Conservation (phyloP, 1,140 invertebrate species). For the Trichogramma pretiosum region DNA sequence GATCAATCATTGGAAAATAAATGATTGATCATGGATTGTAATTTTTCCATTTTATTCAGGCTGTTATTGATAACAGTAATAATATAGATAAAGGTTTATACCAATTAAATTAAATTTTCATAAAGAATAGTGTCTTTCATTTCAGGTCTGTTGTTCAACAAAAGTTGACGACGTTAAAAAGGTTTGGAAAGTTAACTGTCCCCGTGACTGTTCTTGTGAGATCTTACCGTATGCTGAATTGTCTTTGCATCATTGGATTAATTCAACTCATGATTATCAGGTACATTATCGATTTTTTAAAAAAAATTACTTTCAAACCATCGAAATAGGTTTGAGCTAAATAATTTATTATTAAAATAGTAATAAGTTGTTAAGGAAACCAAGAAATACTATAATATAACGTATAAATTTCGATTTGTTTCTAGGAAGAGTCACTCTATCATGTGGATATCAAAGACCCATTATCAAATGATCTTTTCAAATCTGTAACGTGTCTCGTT, state of each 20-base stretch:
- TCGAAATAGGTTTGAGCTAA: too few relatives aligned
- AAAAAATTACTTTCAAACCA: too few relatives aligned
- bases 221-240: slow-evolving; percentile 31
- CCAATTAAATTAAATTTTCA: too few relatives aligned
- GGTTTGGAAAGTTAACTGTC: slow-evolving; percentile 35
- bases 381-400: background rate
- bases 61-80: too few relatives aligned
- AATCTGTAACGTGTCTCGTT: slow-evolving; percentile 52
- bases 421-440: slow-evolving; percentile 6
- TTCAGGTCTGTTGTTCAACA: too few relatives aligned
- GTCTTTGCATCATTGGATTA: slow-evolving; percentile 33
- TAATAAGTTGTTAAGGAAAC: slow-evolving; percentile 7
- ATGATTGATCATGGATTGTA: too few relatives aligned
- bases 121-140: too few relatives aligned
- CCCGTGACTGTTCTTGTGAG: slow-evolving; percentile 34
- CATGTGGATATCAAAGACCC: slow-evolving; percentile 17
- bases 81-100: too few relatives aligned
- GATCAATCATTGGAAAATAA: too few relatives aligned
- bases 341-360: slow-evolving; percentile 14
- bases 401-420: background rate
- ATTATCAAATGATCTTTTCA: slow-evolving; percentile 36
- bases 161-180: slow-evolving; percentile 30
- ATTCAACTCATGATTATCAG: slow-evolving; percentile 17
- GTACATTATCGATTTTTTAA: too few relatives aligned
- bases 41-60: too few relatives aligned